phyloP scores from a whole-genome alignment of 1,140 invertebrate species.

The Dinoponera quadriceps region DNA sequence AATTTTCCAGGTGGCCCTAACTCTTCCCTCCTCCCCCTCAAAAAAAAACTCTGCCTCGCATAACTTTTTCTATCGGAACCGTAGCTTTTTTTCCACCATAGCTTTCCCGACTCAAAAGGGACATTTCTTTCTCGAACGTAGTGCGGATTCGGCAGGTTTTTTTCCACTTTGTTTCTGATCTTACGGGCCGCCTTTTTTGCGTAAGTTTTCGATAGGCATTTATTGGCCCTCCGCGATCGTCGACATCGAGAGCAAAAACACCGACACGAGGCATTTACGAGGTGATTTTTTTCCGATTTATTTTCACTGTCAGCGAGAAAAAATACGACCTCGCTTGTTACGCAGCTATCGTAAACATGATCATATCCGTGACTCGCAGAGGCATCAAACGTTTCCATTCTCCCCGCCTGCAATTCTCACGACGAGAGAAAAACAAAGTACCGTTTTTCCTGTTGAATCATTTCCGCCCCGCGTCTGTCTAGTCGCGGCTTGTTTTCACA shows the following conservation, averaged over 20 bases:
- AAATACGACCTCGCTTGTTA: conserved; percentile 66
- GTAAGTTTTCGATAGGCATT: conserved; percentile 26
- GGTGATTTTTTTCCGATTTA: conserved; percentile 63
- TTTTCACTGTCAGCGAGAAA: conserved; percentile 47
- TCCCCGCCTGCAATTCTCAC: too few species aligned
- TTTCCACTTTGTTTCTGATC: too few species aligned
- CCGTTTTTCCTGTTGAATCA: neutral
- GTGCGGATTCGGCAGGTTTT: neutral
- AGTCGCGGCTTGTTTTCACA: neutral
- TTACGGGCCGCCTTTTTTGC: neutral
- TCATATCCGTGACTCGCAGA: conserved; percentile 59
- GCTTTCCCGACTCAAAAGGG: neutral
- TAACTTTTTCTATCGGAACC: neutral
- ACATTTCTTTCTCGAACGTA: neutral
- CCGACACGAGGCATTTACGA: conserved; percentile 20
- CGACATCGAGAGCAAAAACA: neutral
- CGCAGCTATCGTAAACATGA: conserved; percentile 66
- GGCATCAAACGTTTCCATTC: conserved; percentile 26
- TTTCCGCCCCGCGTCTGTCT: neutral
- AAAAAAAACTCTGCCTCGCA: neutral
- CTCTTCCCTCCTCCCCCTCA: neutral
- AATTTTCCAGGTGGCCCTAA: neutral
- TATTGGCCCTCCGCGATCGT: conserved; percentile 38
- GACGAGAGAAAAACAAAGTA: neutral
- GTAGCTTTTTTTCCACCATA: conserved; percentile 23